These are phyloP conservation scores for Nemopilema nomurai DNA, from an alignment of 30 jellyfish, hydroid and myxozoan genomes.

Conservation along the genomic window DNA sequence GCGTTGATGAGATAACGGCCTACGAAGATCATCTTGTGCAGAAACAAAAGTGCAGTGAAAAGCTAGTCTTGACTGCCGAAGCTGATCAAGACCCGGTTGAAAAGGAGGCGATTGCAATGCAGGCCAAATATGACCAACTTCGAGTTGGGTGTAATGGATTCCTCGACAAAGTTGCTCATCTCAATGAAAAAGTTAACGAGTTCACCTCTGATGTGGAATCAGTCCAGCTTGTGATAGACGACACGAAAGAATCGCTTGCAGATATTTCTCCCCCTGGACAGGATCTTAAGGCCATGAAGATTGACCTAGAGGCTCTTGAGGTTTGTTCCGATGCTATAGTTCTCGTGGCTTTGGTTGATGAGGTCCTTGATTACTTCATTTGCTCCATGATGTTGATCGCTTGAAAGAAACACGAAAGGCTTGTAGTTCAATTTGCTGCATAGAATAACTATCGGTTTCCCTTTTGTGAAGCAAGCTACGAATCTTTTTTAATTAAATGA, in stretches of 20 bases:
- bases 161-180: background rate
- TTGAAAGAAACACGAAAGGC: too few species aligned
- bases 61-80: background rate
- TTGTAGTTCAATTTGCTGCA: too few species aligned
- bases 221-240: background rate
- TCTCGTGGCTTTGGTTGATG: too few species aligned
- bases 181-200: background rate
- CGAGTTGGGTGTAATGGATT: background rate
- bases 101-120: background rate
- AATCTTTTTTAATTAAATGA: too few species aligned
- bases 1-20: conserved; percentile 43
- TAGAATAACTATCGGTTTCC: too few species aligned
- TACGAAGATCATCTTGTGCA: conserved; percentile 35
- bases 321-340: background rate
- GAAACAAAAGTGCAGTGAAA: conserved; percentile 21
- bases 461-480: too few species aligned
- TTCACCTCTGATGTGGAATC: background rate
- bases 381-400: too few species aligned
- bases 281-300: background rate
- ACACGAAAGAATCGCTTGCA: background rate
- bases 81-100: background rate
- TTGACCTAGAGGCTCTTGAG: background rate
- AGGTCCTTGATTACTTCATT: too few species aligned
- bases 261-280: background rate
- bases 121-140: background rate